Conservation (phyloP, 2,888 invertebrate genomes). For the Eristalinus aeneus region DNA sequence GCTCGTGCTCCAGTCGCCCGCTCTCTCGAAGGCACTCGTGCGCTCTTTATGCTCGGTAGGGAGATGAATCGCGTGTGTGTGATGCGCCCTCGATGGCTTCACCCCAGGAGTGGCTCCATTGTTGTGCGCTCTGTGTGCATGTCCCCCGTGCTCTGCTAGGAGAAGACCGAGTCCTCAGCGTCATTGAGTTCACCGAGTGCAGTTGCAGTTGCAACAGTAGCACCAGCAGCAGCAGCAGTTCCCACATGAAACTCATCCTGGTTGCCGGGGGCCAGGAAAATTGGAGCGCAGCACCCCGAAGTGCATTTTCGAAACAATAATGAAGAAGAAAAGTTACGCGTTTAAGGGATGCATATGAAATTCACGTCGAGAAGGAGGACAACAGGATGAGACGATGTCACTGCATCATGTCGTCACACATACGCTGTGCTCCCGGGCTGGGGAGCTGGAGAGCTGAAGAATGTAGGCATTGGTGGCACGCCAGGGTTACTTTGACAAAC, state of each 20-base stretch:
- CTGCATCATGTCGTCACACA: neutral
- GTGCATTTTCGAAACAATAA: constrained; percentile 65
- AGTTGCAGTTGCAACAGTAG: neutral
- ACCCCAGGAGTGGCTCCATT: constrained; percentile 61
- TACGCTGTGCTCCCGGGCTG: neutral
- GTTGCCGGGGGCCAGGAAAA: constrained; percentile 52
- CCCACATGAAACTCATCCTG: constrained; percentile 20
- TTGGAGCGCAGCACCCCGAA: constrained; percentile 65
- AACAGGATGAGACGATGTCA: constrained; percentile 21
- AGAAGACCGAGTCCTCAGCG: constrained; percentile 25
- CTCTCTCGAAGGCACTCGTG: constrained; percentile 1
- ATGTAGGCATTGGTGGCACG: constrained; percentile 11
- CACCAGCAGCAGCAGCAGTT: neutral
- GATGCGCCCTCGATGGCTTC: constrained; percentile 60
- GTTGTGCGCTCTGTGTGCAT: constrained; percentile 29
- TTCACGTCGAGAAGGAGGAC: constrained; percentile 23
- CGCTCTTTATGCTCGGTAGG: constrained; percentile 33
- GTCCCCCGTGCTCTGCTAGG: constrained; percentile 26
- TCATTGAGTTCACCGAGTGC: constrained; percentile 29
- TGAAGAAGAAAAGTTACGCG: constrained; percentile 63
- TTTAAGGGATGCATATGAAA: constrained; percentile 60
- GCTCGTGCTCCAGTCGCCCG: constrained; percentile 23
- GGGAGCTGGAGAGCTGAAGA: neutral
- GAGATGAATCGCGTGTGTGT: constrained; percentile 45
- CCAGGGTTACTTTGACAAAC: constrained; percentile 63